Conservation (phyloP, 2,797 vertebrate species). For the Hylomyscus alleni region DNA sequence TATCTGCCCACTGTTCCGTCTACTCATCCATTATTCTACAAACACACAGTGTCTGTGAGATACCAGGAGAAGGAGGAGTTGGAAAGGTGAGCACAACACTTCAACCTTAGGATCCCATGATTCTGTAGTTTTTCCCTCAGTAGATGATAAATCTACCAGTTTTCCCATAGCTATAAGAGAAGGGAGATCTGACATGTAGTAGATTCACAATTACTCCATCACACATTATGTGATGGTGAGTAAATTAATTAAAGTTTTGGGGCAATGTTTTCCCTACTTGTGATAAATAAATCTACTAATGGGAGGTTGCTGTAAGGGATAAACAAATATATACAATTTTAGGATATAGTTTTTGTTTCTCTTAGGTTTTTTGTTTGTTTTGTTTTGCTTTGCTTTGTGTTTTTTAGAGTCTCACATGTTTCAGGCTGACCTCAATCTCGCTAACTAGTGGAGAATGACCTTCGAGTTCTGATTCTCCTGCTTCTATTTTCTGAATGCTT, state of each 20-base stretch:
- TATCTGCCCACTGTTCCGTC: neutral
- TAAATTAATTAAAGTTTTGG: conserved; percentile 34
- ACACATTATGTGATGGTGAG: neutral
- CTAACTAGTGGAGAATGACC: neutral
- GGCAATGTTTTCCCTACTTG: neutral
- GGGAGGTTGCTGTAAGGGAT: neutral
- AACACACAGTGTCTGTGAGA: neutral
- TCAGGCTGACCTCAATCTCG: neutral
- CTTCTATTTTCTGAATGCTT: neutral
- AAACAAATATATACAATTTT: neutral
- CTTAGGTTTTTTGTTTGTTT: neutral
- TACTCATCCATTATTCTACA: neutral
- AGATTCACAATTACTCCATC: neutral
- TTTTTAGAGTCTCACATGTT: neutral
- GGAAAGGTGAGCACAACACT: neutral
- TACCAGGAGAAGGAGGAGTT: neutral
- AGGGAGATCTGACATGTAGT: neutral
- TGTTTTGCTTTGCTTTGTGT: neutral
- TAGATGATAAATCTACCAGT: neutral
- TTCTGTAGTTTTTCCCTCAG: neutral
- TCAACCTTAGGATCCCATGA: neutral
- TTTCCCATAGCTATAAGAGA: neutral
- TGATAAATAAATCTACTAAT: conserved; percentile 22
- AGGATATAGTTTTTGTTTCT: neutral
- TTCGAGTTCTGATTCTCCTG: neutral